These are phyloP conservation scores for Sepiola atlantica DNA, from an alignment of 2,888 invertebrate species.

Conservation along the genomic window DNA sequence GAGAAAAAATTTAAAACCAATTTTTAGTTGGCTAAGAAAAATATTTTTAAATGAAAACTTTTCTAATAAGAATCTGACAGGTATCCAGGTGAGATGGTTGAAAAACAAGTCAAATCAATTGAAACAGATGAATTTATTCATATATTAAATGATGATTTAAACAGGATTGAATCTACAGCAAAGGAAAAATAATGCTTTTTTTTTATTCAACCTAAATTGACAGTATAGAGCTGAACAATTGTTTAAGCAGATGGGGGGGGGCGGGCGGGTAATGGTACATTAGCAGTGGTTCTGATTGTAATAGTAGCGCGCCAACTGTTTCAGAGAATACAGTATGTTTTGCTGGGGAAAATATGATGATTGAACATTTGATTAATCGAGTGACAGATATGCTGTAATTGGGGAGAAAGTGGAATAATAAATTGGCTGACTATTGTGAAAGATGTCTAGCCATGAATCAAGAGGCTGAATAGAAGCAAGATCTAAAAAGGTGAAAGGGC, in stretches of 20 bases:
- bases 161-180: not conserved
- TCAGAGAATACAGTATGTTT: not conserved
- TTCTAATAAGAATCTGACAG: not conserved
- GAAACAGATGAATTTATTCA: not conserved
- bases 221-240: not conserved
- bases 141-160: not conserved
- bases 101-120: not conserved
- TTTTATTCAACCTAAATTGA: slow-evolving; percentile 6
- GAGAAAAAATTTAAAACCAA: not conserved
- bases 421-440: slow-evolving; percentile 12
- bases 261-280: not conserved
- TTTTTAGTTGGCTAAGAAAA: not conserved
- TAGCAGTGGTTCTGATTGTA: slow-evolving; percentile 21
- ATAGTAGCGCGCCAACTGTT: not conserved
- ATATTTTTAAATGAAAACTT: not conserved
- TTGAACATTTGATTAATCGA: slow-evolving; percentile 2
- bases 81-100: not conserved
- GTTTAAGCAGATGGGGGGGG: not conserved
- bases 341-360: slow-evolving; percentile 10
- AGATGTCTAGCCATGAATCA: slow-evolving; percentile 32
- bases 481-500: not conserved
- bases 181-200: not conserved
- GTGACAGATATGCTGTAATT: slow-evolving; percentile 6
- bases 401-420: not conserved
- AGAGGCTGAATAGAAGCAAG: not conserved